A percentile compares a stretch with the other conserved stretches of the same genome.
phyloP scores from a whole-genome alignment of 1,140 invertebrate genomes.

The Drosophila melanica region DNA sequence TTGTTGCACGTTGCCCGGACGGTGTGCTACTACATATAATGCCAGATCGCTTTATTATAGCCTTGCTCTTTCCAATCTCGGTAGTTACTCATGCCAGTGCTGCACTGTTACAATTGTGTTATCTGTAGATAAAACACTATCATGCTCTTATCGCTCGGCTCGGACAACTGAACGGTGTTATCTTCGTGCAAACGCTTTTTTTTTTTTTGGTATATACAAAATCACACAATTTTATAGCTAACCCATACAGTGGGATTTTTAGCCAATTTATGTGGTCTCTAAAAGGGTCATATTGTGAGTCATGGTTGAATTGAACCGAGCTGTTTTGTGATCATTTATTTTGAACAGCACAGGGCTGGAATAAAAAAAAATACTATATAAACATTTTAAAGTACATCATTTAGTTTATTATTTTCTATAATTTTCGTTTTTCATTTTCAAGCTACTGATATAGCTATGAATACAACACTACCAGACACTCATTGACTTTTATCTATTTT shows the following conservation, averaged over 20 bases:
- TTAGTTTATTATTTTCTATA: too few relatives aligned
- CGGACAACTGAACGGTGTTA: conserved; percentile 11
- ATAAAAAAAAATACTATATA: too few relatives aligned
- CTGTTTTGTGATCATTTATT: not conserved
- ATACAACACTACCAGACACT: too few relatives aligned
- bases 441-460: too few relatives aligned
- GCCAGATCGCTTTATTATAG: conserved; percentile 47
- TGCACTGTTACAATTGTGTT: not conserved
- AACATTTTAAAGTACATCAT: too few relatives aligned
- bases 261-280: too few relatives aligned
- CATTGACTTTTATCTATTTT: too few relatives aligned
- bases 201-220: not conserved
- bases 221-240: not conserved
- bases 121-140: conserved; percentile 42
- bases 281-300: not conserved
- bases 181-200: conserved; percentile 7
- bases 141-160: conserved; percentile 19
- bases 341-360: not conserved
- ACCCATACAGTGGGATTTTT: too few relatives aligned
- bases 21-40: conserved; percentile 27
- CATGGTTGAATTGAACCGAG: not conserved
- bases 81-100: not conserved
- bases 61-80: conserved; percentile 26
- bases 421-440: too few relatives aligned
- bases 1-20: conserved; percentile 28